Evolutionary conservation across 1,140 invertebrate genomes (phyloP), one percentile per base, ranked within the genome.

Genomic region (Tetraneura akinire): DNA sequence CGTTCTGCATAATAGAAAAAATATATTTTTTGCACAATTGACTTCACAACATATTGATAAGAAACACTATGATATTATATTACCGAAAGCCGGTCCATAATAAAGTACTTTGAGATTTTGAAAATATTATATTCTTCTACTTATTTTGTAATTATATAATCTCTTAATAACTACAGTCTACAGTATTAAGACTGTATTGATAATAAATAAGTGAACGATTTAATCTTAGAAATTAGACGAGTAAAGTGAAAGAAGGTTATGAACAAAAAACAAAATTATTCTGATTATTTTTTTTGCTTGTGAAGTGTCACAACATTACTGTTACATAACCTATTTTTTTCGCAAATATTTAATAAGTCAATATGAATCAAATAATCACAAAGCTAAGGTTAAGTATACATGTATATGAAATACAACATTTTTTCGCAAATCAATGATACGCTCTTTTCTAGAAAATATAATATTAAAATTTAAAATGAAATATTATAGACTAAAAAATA

Each of bases 21-120:
- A 51, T 29, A 29, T 71, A 16, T 71, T 0, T n/a, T 71, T 68
- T 42, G 21, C 16, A 45, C 13, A 68, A 66, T 66, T 66, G n/a
- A 45, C 8, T n/a, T 60, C 14, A 26, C 5, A 60, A 14, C 23
- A 60, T 8, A 29, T 26, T 6, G 26, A 60, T 16, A 60, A 29
- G 16, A 0, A 16, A 29, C 16, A 18, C 16, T 16, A n/a, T n/a
- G n/a, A 26, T 57, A 16, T 23, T 1, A 23, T 4, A 37, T 37
- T 37, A 8, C 8, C 32, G 32, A 37, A 37, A n/a, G n/a, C n/a
- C n/a, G n/a, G n/a, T n/a, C n/a, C n/a, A n/a, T n/a, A n/a, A n/a
- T n/a, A n/a, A n/a, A n/a, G n/a, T n/a, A n/a, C n/a, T n/a, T n/a
- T n/a, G n/a, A n/a, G n/a, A n/a, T n/a, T n/a, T n/a, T n/a, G n/a